Base-by-base conservation (phyloP, 2,113 vertebrate genomes). In the Cyprinodon brontotheroides region DNA sequence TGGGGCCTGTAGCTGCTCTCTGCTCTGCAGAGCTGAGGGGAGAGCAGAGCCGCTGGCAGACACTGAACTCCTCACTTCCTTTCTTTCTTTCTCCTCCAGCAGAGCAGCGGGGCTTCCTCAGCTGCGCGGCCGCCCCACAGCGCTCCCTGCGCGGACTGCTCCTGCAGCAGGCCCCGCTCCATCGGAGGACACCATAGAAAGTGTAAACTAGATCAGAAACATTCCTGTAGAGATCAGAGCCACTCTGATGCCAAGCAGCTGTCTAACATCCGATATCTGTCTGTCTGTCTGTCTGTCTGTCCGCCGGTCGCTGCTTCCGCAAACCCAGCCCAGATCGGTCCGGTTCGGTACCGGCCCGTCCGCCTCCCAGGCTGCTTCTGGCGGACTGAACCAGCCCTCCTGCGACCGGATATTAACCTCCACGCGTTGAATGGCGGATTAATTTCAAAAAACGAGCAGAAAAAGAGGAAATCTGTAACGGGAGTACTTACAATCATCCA, bases 281-380 rank as follows among this genome's bases (percentile, higher is more conserved):
- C 81, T 77, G 84, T 78, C 82, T 43, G 74, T 40, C 48, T 7
- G 65, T 79, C 77, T 11, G 67, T 85, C 77, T 63, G 80, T 86
- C 84, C 81, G 65, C 74, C 86, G 73, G 80, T 75, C 86, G 87
- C 62, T 82, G 90, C 91, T 92, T 92, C 91, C 91, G 90, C 91
- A 92, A 91, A 92, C 85, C 91, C 77, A 80, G 22, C 89, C 83
- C 85, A 63, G 78, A 79, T 65, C 74, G 48, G 75, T 79, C 39
- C 72, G 57, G 71, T 50, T 81, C 85, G 11, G 64, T 41, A 57
- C 39, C 85, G 76, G 86, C 79, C 87, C 75, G 78, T 14, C 72
- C 22, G 39, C 63, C 2, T 6, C 41, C 4, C 60, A 3, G 9
- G 1, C 8, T 0, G 4, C 3, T 12, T 3, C 65, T 15, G 48